Percentiles rank a stretch among this genome's conserved stretches.
Conservation (phyloP, 2,888 invertebrate species). For the Tenthredo distinguenda region DNA sequence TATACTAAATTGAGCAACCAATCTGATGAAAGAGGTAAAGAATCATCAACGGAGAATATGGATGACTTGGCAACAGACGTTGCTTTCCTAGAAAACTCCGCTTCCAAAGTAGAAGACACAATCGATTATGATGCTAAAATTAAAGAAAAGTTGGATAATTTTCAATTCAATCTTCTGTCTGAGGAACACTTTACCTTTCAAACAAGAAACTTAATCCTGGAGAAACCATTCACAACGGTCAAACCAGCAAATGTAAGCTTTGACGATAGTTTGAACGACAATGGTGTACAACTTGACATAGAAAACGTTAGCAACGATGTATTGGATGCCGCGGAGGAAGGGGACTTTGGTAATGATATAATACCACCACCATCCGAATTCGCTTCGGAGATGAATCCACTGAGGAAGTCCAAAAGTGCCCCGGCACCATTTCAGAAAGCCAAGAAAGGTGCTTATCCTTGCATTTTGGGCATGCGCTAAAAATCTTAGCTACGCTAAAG, state of each 20-base stretch:
- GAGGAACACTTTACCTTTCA: slow-evolving; percentile 41
- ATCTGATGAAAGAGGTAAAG: background rate
- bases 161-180: slow-evolving; percentile 44
- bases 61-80: slow-evolving; percentile 20
- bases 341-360: slow-evolving; percentile 65
- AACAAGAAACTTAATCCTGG: slow-evolving; percentile 12
- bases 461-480: slow-evolving; percentile 59
- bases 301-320: slow-evolving; percentile 61
- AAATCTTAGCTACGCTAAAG: slow-evolving; percentile 35
- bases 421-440: slow-evolving; percentile 71
- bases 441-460: slow-evolving; percentile 64
- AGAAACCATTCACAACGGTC: slow-evolving; percentile 20
- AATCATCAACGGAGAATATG: background rate
- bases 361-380: slow-evolving; percentile 73
- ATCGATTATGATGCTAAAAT: slow-evolving; percentile 56
- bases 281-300: slow-evolving; percentile 59
- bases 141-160: slow-evolving; percentile 55
- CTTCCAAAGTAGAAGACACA: slow-evolving; percentile 37
- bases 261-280: slow-evolving; percentile 61
- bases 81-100: slow-evolving; percentile 10
- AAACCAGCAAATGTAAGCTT: slow-evolving; percentile 58
- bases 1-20: slow-evolving; percentile 23
- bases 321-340: slow-evolving; percentile 61
- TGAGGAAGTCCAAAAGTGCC: slow-evolving; percentile 75
- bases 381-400: slow-evolving; percentile 70